Evolutionary conservation across 1,140 invertebrate genomes (phyloP).

Genomic region (Neuroterus valhalla): DNA sequence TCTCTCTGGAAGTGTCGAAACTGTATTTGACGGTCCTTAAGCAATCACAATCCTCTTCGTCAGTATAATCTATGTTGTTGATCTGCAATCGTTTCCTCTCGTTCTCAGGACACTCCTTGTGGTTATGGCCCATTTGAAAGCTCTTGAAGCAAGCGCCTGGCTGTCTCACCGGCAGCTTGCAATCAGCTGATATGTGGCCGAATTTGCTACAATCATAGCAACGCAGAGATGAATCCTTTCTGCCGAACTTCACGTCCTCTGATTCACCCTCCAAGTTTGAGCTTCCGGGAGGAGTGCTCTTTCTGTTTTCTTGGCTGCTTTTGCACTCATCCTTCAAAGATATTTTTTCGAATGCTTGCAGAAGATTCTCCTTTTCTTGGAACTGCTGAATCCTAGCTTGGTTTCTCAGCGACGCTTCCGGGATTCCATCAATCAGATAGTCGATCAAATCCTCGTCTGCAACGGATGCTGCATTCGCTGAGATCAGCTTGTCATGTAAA

Average conservation of each 20-base stretch:
- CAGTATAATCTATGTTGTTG: too few relatives aligned
- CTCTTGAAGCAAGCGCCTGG: slow-evolving; percentile 31
- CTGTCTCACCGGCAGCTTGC: slow-evolving; percentile 31
- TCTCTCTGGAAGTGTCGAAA: neutral
- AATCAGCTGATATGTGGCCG: slow-evolving; percentile 24
- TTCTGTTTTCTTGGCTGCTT: neutral
- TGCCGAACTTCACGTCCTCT: neutral
- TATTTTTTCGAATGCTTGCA: slow-evolving; percentile 43
- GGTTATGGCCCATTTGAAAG: neutral
- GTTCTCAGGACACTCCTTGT: slow-evolving; percentile 14
- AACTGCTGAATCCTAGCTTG: slow-evolving; percentile 36
- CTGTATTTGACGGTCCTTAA: too few relatives aligned
- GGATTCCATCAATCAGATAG: too few relatives aligned
- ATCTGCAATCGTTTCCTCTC: too few relatives aligned
- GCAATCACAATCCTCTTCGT: neutral
- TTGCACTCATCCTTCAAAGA: slow-evolving; percentile 33
- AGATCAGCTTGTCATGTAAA: too few relatives aligned
- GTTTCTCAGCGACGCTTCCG: too few relatives aligned
- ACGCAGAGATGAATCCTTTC: neutral
- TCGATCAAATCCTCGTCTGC: too few relatives aligned
- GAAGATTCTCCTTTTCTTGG: slow-evolving; percentile 10
- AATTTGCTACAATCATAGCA: slow-evolving; percentile 30
- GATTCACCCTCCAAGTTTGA: neutral
- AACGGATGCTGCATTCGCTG: too few relatives aligned
- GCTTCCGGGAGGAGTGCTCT: neutral